These are phyloP conservation scores for Pandemis corylana DNA, from an alignment of 2,888 invertebrate genomes.

Conservation along the genomic window DNA sequence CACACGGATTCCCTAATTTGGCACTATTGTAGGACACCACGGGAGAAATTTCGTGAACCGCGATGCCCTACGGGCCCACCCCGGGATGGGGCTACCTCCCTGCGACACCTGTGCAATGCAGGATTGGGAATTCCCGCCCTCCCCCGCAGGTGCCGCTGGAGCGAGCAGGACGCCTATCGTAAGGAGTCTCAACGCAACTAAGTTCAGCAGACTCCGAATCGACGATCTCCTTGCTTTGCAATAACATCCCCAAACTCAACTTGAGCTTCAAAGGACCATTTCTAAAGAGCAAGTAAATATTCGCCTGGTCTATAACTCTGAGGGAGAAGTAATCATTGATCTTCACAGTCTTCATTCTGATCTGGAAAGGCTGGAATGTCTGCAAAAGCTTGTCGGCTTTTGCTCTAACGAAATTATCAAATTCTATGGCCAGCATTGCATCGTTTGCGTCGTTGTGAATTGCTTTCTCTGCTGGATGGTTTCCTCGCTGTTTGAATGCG, in stretches of 20 bases:
- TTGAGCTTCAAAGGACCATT: conserved; percentile 53
- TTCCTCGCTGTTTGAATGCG: not conserved
- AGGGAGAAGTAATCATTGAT: conserved; percentile 65
- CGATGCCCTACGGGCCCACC: too few relatives aligned
- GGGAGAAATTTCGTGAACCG: too few relatives aligned
- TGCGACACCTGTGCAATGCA: too few relatives aligned
- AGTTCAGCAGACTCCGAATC: conserved; percentile 58
- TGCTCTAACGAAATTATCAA: conserved; percentile 57
- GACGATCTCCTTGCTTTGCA: conserved; percentile 69
- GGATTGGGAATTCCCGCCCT: too few relatives aligned
- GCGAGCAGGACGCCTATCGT: conserved; percentile 50
- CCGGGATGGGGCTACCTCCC: too few relatives aligned
- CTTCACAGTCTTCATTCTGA: conserved; percentile 61
- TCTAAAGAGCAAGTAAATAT: conserved; percentile 59
- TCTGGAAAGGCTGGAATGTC: conserved; percentile 59
- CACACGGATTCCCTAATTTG: too few relatives aligned
- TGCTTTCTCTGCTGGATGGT: not conserved
- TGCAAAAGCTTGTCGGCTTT: conserved; percentile 52
- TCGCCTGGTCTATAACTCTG: conserved; percentile 60
- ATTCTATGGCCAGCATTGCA: conserved; percentile 58
- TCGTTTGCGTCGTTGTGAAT: conserved; percentile 2
- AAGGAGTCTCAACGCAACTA: conserved; percentile 54
- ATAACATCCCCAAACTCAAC: conserved; percentile 66
- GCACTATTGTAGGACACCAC: too few relatives aligned
- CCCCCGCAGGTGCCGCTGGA: too few relatives aligned